Base-by-base conservation (phyloP, 2,797 vertebrate species). In the Orientallactaga sibirica region DNA sequence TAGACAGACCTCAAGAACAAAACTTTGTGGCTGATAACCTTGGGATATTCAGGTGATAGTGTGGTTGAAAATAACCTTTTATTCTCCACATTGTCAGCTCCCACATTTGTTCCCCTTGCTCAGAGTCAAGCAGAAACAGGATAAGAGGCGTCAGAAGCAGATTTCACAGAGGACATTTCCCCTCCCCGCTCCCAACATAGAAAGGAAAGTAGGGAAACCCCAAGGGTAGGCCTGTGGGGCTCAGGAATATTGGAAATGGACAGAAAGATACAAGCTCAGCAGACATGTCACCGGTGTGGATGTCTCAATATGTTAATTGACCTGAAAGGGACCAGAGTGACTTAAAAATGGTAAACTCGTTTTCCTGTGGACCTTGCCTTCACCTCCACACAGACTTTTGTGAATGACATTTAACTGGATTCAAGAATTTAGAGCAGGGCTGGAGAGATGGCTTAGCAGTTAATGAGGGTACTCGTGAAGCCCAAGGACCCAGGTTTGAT, bases 341-440 rank as follows among this genome's bases (percentile, higher is more conserved):
- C 71, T 18, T 64, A 62, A 24, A 62, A 75, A 92, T 24, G 3
- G 9, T 16, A 3, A 67, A 20, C 74, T 84, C 25, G 24, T 73
- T 16, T 73, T 70, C 22, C 12, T 41, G 20, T 43, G 9, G 3
- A 12, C 70, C 27, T 9, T 1, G 1, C 7, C 3, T 3, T 25
- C 4, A 27, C 8, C 11, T 2, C 18, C 61, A 24, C 7, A 52
- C 22, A 48, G 15, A 86, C 73, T 76, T 58, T 6, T 16, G n/a
- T 92, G 52, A 81, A 24, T 80, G 73, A 61, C 41, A 27, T 80
- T 93, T 88, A 76, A 70, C 43, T 62, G 19, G 48, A 41, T 25
- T 90, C 76, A 29, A 93, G 48, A 91, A 81, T 89, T 76, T 22
- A 66, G 62, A 80, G 76, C 33, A 37, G 33, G 33, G 33, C 33